A percentile compares a stretch with the other conserved stretches of the same genome.
These are phyloP conservation scores for Anguilla japonica DNA, from an alignment of 2,113 vertebrate genomes.

Conservation along the genomic window DNA sequence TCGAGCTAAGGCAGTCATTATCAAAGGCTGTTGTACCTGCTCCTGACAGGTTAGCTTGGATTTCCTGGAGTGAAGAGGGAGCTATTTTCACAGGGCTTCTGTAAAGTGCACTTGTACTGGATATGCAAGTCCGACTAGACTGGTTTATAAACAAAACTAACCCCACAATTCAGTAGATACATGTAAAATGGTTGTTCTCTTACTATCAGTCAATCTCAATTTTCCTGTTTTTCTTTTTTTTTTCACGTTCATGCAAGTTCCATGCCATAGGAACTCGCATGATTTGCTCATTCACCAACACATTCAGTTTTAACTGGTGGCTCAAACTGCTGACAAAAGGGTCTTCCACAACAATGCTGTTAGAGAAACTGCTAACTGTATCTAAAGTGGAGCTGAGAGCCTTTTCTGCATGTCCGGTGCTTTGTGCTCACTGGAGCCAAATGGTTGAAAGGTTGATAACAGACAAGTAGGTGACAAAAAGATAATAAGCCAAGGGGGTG, in stretches of 20 bases:
- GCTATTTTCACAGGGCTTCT: not conserved
- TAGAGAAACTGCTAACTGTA: not conserved
- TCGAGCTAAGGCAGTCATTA: too few relatives aligned
- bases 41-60: too few relatives aligned
- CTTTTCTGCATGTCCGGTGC: not conserved
- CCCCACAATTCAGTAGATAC: too few relatives aligned
- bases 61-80: too few relatives aligned
- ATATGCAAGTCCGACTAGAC: too few relatives aligned
- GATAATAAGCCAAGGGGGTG: not conserved
- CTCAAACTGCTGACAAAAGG: not conserved
- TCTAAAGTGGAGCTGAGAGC: conserved; percentile 8
- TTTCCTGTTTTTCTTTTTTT: too few relatives aligned
- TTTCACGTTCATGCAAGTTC: not conserved
- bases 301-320: not conserved
- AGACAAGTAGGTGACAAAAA: not conserved
- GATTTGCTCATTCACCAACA: not conserved
- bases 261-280: not conserved
- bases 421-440: not conserved
- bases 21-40: too few relatives aligned
- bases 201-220: too few relatives aligned
- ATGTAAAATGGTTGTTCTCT: too few relatives aligned
- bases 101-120: too few relatives aligned
- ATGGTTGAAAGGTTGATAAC: not conserved
- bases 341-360: not conserved
- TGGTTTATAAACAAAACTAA: too few relatives aligned